Conservation (phyloP, 2,888 invertebrate species). For the Meiosimyza decipiens region DNA sequence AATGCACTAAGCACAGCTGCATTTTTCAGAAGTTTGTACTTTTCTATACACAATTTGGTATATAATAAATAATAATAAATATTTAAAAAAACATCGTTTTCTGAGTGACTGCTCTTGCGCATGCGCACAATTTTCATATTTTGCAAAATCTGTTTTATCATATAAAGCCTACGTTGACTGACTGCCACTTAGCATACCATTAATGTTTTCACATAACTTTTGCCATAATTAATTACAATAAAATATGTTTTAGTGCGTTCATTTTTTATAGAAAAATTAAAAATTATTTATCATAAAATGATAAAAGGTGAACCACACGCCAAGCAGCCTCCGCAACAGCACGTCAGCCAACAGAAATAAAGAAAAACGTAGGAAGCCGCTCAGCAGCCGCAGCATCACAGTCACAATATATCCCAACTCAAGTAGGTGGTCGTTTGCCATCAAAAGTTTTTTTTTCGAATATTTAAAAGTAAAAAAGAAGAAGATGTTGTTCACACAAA, state of each 20-base stretch:
- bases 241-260: conserved; percentile 8
- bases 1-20: too few relatives aligned
- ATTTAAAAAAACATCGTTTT: too few relatives aligned
- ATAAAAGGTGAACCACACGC: neutral
- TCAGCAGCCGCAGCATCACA: neutral
- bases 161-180: neutral
- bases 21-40: too few relatives aligned
- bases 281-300: conserved; percentile 29
- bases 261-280: conserved; percentile 11
- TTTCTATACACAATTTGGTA: too few relatives aligned
- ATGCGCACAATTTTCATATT: too few relatives aligned
- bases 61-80: too few relatives aligned
- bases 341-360: neutral
- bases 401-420: neutral
- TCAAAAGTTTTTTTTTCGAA: neutral
- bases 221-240: conserved; percentile 12
- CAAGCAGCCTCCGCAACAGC: neutral
- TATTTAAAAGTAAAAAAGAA: too few relatives aligned
- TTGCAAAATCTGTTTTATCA: too few relatives aligned
- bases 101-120: too few relatives aligned
- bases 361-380: neutral
- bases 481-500: too few relatives aligned
- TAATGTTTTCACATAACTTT: conserved; percentile 28
- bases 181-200: too few relatives aligned
- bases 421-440: conserved; percentile 15